Evolutionary conservation across 2,888 invertebrate genomes (phyloP), one percentile per base, ranked within the genome.

Genomic region (Eulithis prunata): DNA sequence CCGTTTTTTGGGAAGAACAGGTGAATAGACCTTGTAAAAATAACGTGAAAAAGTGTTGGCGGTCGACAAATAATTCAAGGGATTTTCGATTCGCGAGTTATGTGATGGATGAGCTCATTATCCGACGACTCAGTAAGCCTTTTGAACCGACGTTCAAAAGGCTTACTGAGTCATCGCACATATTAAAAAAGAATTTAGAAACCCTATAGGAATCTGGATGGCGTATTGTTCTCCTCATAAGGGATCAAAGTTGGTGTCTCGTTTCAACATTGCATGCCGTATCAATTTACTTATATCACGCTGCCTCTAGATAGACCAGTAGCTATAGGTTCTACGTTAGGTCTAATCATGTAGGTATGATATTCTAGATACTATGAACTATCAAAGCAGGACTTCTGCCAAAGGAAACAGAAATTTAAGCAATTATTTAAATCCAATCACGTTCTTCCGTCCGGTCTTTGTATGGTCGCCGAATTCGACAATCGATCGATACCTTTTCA

Each of bases 191-290:
- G 69, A 68, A 75, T 73, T 74, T 73, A 71, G 81, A 83, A 84
- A 78, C 81, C 82, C 70, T 78, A 76, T 74, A 81, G 76, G 70
- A 78, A 78, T 81, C 75, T 79, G 72, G 73, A 76, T 77, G 76
- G 71, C 74, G 74, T 82, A 81, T 80, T 83, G 78, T 83, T 76
- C 72, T 79, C 79, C 81, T 75, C 77, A 79, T 77, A 80, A 76
- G 77, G 78, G 73, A 68, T 62, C 66, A 62, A 62, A 58, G 38
- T 71, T 64, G 78, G 82, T 82, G 73, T 85, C 78, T 73, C 69
- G 71, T 85, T 85, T 79, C 85, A 78, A 73, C 74, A 69, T 75
- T 69, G 72, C 64, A 73, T 67, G 73, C 60, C 74, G 74, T 77
- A 83, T 85, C 79, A 75, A 71, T 77, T 83, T 82, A 79, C 82